Percentiles rank a stretch among this genome's conserved stretches.
Evolutionary conservation across 2,797 vertebrate genomes (phyloP).

Genomic region (Dermochelys coriacea): DNA sequence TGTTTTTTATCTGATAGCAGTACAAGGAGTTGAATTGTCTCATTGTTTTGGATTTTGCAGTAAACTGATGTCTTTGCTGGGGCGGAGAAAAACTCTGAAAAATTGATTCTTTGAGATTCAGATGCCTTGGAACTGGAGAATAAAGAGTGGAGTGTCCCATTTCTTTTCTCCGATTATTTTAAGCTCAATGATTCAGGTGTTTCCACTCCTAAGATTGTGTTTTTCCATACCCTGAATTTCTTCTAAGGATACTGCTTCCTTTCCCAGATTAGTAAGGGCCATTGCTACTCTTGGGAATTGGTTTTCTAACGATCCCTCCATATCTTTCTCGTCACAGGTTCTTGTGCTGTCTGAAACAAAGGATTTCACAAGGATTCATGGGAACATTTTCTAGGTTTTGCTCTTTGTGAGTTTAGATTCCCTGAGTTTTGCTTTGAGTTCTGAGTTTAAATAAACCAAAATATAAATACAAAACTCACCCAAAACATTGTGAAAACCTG

Average conservation of each 20-base stretch:
- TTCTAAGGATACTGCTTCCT: background rate
- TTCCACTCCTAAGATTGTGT: background rate
- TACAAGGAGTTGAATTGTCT: background rate
- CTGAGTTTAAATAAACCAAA: background rate
- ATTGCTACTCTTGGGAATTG: background rate
- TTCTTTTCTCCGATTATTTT: background rate
- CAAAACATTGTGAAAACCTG: background rate
- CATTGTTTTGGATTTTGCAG: background rate
- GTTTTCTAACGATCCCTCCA: background rate
- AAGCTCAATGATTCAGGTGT: background rate
- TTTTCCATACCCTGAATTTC: background rate
- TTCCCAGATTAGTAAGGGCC: background rate
- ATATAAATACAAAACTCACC: accelerated
- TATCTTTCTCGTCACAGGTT: background rate
- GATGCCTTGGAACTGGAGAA: background rate
- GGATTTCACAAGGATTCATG: background rate
- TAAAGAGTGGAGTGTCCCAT: background rate
- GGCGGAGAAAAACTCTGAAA: background rate
- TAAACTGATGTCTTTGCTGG: background rate
- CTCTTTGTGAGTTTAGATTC: background rate
- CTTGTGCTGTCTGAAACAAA: background rate
- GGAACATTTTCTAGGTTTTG: background rate
- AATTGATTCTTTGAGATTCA: background rate
- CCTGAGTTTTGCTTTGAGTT: background rate
- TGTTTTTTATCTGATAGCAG: background rate